These are phyloP conservation scores for Podarcis siculus DNA, from an alignment of 2,797 vertebrate genomes.

Conservation along the genomic window DNA sequence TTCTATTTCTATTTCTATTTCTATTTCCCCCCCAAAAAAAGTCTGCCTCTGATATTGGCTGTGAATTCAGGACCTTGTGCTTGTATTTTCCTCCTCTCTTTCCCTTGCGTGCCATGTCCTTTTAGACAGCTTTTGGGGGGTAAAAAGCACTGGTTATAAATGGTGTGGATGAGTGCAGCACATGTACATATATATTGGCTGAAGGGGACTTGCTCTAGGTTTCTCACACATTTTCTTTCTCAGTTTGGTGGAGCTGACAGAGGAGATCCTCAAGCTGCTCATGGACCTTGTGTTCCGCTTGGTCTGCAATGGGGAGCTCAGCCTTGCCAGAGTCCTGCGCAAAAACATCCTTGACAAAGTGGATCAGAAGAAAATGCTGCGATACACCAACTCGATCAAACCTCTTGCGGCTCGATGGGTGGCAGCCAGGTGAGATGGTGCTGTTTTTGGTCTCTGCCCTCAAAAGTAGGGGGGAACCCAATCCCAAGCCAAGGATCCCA, in stretches of 20 bases:
- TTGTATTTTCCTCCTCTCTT: too few relatives aligned
- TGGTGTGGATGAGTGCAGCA: too few relatives aligned
- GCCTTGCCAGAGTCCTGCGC: slow-evolving; percentile 92
- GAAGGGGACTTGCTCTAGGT: neutral
- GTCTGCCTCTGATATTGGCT: too few relatives aligned
- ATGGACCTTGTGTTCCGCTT: slow-evolving; percentile 97
- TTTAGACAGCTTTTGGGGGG: too few relatives aligned
- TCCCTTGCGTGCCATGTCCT: too few relatives aligned
- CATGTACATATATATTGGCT: neutral
- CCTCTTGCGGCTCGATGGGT: slow-evolving; percentile 93
- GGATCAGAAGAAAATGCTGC: slow-evolving; percentile 93
- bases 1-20: too few relatives aligned
- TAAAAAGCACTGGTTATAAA: too few relatives aligned
- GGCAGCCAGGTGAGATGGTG: slow-evolving; percentile 88
- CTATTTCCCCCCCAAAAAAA: too few relatives aligned
- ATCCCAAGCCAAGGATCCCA: neutral
- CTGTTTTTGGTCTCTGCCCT: neutral
- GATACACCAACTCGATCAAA: slow-evolving; percentile 90
- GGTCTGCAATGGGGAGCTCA: slow-evolving; percentile 95
- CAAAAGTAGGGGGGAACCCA: rapidly evolving
- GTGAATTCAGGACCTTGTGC: too few relatives aligned
- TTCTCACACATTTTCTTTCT: neutral
- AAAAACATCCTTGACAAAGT: slow-evolving; percentile 98
- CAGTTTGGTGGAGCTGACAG: slow-evolving; percentile 95
- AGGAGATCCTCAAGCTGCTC: slow-evolving; percentile 94